Evolutionary conservation across 2,113 vertebrate species (phyloP), one percentile per base, ranked within the genome.

Genomic region (Euleptes europaea): DNA sequence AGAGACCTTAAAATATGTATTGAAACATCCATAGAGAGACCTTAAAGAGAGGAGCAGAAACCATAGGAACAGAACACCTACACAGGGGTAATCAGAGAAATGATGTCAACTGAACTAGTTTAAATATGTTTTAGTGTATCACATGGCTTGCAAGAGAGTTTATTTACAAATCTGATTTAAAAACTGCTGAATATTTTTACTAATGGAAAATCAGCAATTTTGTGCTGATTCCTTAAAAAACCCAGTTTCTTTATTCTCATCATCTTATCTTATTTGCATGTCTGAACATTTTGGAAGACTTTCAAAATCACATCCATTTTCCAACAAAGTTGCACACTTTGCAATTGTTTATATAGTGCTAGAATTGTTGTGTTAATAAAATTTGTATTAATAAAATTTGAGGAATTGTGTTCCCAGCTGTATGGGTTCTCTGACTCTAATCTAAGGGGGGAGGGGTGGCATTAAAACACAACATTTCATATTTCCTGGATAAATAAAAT

Each of bases 211-310:
- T 19, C 51, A 83, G 2, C 77, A 33, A 84, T 60, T 70, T 13
- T 1, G 74, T 54, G 83, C 67, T 14, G 51, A 86, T 86, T 51
- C 28, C 11, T 87, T 33, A 54, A 89, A 93, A 69, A 78, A 44
- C 33, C 15, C 44, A 28, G 5, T 84, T 76, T 70, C 42, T 75
- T 73, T 40, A 12, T 73, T 38, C 54, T 42, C 65, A 73, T 31
- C 70, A 44, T 15, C 4, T 65, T 11, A 60, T 11, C 40, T 42
- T 47, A n/a, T 67, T 44, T 47, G 38, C 0, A 1, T 42, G 47
- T 7, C 5, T 87, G 35, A 33, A 6, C 85, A n/a, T 76, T 82
- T 70, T 85, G 76, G 69, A 80, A 72, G 49, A 0, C 54, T 76
- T 77, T 54, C 8, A 35, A 54, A 57, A 77, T 77, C 54, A 17